phyloP scores from a whole-genome alignment of 2,113 vertebrate genomes.

The Tautogolabrus adspersus region DNA sequence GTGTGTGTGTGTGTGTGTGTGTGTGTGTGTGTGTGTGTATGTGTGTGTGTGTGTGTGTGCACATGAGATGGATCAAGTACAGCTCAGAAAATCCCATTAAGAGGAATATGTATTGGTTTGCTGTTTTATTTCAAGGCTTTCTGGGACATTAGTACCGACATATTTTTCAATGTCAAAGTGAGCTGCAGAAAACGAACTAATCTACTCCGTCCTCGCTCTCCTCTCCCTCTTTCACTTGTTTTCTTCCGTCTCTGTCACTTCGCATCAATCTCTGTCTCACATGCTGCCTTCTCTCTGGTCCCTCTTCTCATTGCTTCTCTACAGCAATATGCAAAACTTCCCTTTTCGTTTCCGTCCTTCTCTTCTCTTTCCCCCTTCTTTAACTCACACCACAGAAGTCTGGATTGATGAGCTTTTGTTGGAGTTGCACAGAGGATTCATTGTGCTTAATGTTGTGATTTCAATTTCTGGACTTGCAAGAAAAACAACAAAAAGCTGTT shows the following conservation, averaged over 20 bases:
- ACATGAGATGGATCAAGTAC: constrained; percentile 38
- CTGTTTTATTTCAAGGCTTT: constrained; percentile 72
- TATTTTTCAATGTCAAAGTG: constrained; percentile 73
- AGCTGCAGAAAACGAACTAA: constrained; percentile 73
- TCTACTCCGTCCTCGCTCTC: constrained; percentile 47
- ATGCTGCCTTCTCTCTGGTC: constrained; percentile 16
- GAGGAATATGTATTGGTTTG: constrained; percentile 71
- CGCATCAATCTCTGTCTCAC: constrained; percentile 57
- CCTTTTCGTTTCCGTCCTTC: constrained; percentile 14
- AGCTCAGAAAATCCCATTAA: constrained; percentile 75
- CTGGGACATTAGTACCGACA: constrained; percentile 68
- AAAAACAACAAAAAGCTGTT: not conserved
- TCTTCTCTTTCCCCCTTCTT: not conserved
- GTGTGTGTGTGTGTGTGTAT: too few species aligned
- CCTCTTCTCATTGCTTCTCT: constrained; percentile 4
- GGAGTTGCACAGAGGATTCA: not conserved
- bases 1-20: too few species aligned
- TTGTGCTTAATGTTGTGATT: not conserved
- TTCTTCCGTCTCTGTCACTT: constrained; percentile 46
- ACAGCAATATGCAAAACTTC: constrained; percentile 14
- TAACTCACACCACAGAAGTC: not conserved
- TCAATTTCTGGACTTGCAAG: not conserved
- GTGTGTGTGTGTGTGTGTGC: too few species aligned
- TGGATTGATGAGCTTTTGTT: not conserved
- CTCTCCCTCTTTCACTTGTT: constrained; percentile 45